Evolutionary conservation across 2,888 invertebrate genomes (phyloP).

Genomic region (Parnassius mnemosyne): DNA sequence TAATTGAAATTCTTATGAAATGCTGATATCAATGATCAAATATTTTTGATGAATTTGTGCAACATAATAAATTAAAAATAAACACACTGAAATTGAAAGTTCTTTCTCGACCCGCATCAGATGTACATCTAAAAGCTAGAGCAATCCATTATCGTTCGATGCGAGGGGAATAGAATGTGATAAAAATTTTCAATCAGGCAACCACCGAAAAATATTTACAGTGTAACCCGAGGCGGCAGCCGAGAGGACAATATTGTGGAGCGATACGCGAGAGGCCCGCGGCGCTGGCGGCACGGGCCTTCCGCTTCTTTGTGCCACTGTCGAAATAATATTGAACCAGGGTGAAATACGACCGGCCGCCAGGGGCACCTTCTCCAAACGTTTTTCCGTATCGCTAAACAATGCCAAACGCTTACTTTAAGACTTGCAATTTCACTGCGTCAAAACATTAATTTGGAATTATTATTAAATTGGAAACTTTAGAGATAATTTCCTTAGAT

Average conservation of each 20-base stretch:
- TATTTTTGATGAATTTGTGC: slow-evolving; percentile 1
- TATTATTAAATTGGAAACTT: no score
- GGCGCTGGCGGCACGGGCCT: slow-evolving; percentile 62
- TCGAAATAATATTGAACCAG: slow-evolving; percentile 78
- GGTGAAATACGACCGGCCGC: slow-evolving; percentile 76
- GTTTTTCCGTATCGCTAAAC: slow-evolving; percentile 74
- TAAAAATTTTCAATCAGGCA: slow-evolving; percentile 77
- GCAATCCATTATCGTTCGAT: slow-evolving; percentile 68
- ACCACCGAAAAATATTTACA: slow-evolving; percentile 78
- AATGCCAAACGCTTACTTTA: slow-evolving; percentile 67
- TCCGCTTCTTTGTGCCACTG: slow-evolving; percentile 74
- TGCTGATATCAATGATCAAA: neutral
- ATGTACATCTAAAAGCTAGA: slow-evolving; percentile 20
- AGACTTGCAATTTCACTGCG: slow-evolving; percentile 50
- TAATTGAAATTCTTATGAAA: no score
- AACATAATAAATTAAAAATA: neutral
- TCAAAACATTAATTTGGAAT: slow-evolving; percentile 20
- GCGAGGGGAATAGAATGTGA: slow-evolving; percentile 63
- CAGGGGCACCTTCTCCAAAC: slow-evolving; percentile 65
- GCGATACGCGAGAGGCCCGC: slow-evolving; percentile 66
- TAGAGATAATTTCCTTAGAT: no score
- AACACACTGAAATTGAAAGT: slow-evolving; percentile 10
- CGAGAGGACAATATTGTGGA: slow-evolving; percentile 75
- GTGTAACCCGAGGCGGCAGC: slow-evolving; percentile 71
- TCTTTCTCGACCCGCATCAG: slow-evolving; percentile 15